Base-by-base conservation (phyloP, 35 echinoderm and acorn worm species). In the Ophioderma brevispina region DNA sequence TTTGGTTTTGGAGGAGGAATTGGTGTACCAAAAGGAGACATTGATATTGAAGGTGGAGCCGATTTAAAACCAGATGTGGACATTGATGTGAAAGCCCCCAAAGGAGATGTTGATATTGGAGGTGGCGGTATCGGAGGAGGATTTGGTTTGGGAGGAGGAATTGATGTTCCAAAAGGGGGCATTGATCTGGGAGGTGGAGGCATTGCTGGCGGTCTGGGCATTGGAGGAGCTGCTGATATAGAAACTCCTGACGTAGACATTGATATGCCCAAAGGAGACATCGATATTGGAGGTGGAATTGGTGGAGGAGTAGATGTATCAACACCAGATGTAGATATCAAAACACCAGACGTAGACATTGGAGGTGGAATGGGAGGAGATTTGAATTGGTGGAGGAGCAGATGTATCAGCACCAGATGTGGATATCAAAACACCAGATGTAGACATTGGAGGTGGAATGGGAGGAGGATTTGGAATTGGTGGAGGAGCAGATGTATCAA, bases 171-270 rank as follows among this genome's bases (percentile, higher is more conserved):
- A 75, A 78, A 35, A 79, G 38, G 63, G 78, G 87, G 1, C 56
- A 38, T 38, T 15, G 78, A 82, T 35, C 40, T 76, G 32, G 77
- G 77, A 80, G 87, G 76, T 35, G 77, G 77, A 33, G 87, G 87
- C 32, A 37, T 46, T 37, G 76, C 23, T 33, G 79, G 78, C 10
- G 87, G 77, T 6, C 40, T 80, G 49, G 76, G 84, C 76, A 36
- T 91, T 28, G 40, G 82, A 34, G 92, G 92, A 80, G 70, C 64
- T 78, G 86, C 37, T 38, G 87, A 89, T 38, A 78, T 81, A 0
- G 83, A 93, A 76, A 36, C 31, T 8, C 76, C 77, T 39, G 84
- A 87, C 90, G 75, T 80, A 15, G 82, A 90, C 35, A 78, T 97
- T 84, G 55, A 40, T 17, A 75, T 28, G 79, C 82, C 17, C 33